Conservation (phyloP, 2,888 invertebrate genomes). For the Yponomeuta plumbellus region DNA sequence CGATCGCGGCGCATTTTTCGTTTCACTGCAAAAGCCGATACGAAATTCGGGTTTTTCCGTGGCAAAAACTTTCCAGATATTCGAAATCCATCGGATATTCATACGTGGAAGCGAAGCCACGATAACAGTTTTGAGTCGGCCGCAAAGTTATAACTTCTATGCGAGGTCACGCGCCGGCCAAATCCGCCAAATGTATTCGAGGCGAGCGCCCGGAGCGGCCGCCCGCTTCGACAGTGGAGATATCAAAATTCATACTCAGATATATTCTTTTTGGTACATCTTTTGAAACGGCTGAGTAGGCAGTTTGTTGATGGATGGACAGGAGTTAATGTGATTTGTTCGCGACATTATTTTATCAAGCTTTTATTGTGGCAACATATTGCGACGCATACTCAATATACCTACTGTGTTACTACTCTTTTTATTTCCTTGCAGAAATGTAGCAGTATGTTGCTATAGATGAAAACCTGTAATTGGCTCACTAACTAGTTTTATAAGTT, state of each 20-base stretch:
- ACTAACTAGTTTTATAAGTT: too few species aligned
- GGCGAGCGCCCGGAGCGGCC: slow-evolving; percentile 21
- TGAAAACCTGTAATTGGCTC: too few species aligned
- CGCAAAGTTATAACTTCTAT: slow-evolving; percentile 30
- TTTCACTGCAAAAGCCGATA: not conserved
- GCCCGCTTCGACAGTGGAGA: slow-evolving; percentile 11
- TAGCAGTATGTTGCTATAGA: too few species aligned
- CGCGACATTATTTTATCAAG: too few species aligned
- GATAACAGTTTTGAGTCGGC: slow-evolving; percentile 18
- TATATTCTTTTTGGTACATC: not conserved
- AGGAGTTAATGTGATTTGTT: not conserved
- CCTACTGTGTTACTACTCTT: too few species aligned
- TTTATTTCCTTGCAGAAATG: too few species aligned
- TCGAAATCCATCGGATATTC: slow-evolving; percentile 17
- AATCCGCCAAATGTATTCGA: slow-evolving; percentile 48
- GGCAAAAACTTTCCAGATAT: slow-evolving; percentile 12
- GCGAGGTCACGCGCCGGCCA: slow-evolving; percentile 42
- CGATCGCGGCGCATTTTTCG: not conserved
- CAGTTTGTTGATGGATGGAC: not conserved
- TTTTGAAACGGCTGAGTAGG: not conserved
- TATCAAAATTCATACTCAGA: slow-evolving; percentile 9
- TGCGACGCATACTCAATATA: too few species aligned
- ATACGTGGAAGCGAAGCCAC: slow-evolving; percentile 13
- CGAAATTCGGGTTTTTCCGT: not conserved
- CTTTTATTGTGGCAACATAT: too few species aligned